Evolutionary conservation across 2,797 vertebrate species (phyloP), one percentile per base, ranked within the genome.

Genomic region (Melanotaenia nigrans): DNA sequence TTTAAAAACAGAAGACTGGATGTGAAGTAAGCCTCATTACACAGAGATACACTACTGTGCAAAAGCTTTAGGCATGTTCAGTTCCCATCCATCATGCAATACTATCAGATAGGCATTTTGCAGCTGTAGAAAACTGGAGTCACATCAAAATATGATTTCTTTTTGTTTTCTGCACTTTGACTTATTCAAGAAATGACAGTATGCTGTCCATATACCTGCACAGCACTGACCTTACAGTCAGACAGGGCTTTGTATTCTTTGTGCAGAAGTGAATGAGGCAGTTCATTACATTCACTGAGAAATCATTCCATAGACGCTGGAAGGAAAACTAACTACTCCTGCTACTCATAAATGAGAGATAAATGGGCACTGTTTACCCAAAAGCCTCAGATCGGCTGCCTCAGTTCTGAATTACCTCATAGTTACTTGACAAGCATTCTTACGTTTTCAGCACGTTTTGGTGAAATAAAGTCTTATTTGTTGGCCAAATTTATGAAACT

Each of bases 171-270:
- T 51, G 3, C 30, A 7, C 30, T 51, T 63, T 33, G 12, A 61
- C 32, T 45, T 2, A 5, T 47, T 30, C 28, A 30, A 30, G 4
- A 30, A 54, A 62, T 20, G 18, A 32, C 5, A 5, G 12, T 10
- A 28, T 11, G 1, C 4, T 62, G 18, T 20, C 25, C 30, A 30
- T 3, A 45, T 11, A 49, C 12, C 22, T 9, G 25, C 28, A 16
- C 25, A 55, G 51, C 24, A 54, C 3, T 28, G 24, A 28, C 25
- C 25, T 2, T 55, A 30, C 20, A 72, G 30, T 81, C 74, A 82
- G 47, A 73, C 18, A 40, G 22, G 45, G 47, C 75, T 68, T 79
- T 85, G 78, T 84, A 33, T 42, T 47, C 67, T 30, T 61, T 64
- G 59, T 73, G 36, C 36, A 38, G 24, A 10, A 25, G 49, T 13